Conservation (phyloP, 2,113 vertebrate species). For the Mus pahari region DNA sequence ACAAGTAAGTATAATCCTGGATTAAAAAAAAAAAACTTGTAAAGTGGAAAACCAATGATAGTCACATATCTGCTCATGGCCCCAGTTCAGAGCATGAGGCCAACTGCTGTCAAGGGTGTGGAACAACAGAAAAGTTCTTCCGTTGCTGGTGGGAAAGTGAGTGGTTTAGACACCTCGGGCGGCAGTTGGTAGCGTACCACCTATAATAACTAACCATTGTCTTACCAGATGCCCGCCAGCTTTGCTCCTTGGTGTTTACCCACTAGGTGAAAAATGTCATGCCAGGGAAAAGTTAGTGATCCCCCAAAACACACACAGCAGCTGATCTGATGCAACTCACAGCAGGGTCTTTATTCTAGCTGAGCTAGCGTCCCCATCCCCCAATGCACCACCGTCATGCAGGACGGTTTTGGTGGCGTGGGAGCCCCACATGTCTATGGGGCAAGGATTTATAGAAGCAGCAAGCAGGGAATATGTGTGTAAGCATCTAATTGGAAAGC, state of each 20-base stretch:
- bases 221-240: neutral
- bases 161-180: neutral
- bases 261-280: neutral
- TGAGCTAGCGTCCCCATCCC: too few species aligned
- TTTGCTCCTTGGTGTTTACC: neutral
- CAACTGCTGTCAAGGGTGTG: neutral
- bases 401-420: too few species aligned
- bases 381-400: too few species aligned
- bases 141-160: neutral
- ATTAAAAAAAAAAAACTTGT: neutral
- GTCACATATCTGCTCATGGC: too few species aligned
- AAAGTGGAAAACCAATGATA: neutral
- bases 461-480: too few species aligned
- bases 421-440: too few species aligned
- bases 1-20: neutral
- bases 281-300: too few species aligned
- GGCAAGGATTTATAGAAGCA: too few species aligned
- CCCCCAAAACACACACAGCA: too few species aligned
- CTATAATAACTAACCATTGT: neutral
- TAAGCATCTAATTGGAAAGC: too few species aligned
- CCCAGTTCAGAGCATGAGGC: rapidly evolving
- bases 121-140: neutral
- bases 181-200: neutral
- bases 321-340: too few species aligned
- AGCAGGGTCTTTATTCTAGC: too few species aligned